Conservation (phyloP, 1,140 invertebrate species). For the Myzus persicae region DNA sequence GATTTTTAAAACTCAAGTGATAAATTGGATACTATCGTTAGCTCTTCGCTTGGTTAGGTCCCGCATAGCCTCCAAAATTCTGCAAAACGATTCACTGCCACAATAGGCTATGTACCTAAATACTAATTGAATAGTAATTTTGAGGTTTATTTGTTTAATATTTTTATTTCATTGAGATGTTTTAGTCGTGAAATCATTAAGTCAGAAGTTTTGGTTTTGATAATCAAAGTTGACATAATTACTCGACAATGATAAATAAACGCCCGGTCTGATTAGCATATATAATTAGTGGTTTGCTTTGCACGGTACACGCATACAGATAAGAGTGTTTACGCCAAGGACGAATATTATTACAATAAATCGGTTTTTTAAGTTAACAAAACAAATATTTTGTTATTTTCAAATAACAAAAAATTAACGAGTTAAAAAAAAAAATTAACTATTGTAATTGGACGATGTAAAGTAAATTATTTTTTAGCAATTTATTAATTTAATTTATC, state of each 20-base stretch:
- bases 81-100: not conserved
- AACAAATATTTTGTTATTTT: not conserved
- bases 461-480: not conserved
- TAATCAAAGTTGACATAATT: constrained; percentile 12
- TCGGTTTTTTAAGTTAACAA: not conserved
- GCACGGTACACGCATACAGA: not conserved
- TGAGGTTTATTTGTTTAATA: not conserved
- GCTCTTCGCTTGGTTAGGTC: not conserved
- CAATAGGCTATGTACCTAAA: not conserved
- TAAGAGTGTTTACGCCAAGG: not conserved
- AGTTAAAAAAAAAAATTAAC: not conserved
- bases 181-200: not conserved
- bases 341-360: not conserved
- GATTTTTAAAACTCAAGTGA: not conserved
- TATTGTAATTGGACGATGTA: not conserved
- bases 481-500: not conserved
- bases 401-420: not conserved
- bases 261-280: not conserved
- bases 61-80: not conserved
- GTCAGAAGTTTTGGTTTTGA: not conserved
- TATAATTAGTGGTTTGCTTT: not conserved
- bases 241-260: not conserved
- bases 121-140: not conserved
- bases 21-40: not conserved
- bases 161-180: not conserved